Percentiles rank a stretch among this genome's conserved stretches.
These are phyloP conservation scores for Syrmaticus mikado DNA, from an alignment of 2,113 vertebrate genomes.

Conservation along the genomic window DNA sequence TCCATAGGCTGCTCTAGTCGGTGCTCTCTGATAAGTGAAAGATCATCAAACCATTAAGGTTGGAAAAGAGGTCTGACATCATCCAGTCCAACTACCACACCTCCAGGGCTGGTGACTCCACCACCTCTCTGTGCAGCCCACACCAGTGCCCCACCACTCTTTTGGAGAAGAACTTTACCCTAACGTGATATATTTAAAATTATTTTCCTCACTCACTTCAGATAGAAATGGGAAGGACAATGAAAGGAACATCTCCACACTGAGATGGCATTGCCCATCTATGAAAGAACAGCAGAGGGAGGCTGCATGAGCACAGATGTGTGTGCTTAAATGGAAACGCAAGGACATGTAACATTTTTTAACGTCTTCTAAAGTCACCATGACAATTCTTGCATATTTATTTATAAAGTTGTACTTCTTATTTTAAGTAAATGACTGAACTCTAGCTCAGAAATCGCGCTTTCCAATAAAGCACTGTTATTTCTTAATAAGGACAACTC, in stretches of 20 bases:
- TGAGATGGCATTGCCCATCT: background rate
- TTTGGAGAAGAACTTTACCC: too few relatives aligned
- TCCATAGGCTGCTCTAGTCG: background rate
- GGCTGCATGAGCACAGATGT: background rate
- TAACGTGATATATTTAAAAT: background rate
- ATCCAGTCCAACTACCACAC: too few relatives aligned
- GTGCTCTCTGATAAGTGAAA: background rate
- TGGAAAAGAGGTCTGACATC: too few relatives aligned
- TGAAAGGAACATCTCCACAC: background rate
- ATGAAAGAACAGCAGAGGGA: background rate
- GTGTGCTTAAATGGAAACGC: fast-evolving
- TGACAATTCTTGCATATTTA: background rate
- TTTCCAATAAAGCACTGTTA: background rate
- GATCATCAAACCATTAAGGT: too few relatives aligned
- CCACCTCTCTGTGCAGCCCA: too few relatives aligned
- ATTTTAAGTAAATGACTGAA: background rate
- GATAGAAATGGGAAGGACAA: background rate
- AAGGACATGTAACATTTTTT: background rate
- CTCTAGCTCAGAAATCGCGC: background rate
- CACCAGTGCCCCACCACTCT: too few relatives aligned
- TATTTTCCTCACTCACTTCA: background rate
- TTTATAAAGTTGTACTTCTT: background rate
- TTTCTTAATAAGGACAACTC: background rate
- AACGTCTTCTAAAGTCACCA: background rate
- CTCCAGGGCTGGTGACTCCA: too few relatives aligned